Evolutionary conservation across 2,113 vertebrate species (phyloP).

Genomic region (Toxotes chatareus): DNA sequence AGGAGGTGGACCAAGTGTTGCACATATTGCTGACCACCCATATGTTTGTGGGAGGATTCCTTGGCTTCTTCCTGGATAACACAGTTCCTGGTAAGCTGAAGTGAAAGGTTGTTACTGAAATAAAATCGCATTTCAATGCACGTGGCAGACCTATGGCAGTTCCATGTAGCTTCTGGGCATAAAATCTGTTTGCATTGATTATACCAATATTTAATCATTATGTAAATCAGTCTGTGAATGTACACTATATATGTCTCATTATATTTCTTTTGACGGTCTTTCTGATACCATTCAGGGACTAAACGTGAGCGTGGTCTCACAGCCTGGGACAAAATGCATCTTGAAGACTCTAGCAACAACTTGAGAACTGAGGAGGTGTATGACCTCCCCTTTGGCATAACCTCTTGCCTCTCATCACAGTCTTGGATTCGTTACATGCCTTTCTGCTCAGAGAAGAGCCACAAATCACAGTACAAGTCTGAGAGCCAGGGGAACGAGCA

Average conservation of each 20-base stretch:
- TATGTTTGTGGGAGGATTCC: slow-evolving; percentile 94
- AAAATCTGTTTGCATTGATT: too few relatives aligned
- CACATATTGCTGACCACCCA: slow-evolving; percentile 91
- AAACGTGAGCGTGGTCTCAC: slow-evolving; percentile 86
- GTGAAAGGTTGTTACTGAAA: neutral
- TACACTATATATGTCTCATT: neutral
- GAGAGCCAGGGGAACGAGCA: neutral
- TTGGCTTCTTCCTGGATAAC: slow-evolving; percentile 94
- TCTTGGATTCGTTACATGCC: slow-evolving; percentile 84
- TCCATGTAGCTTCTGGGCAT: neutral
- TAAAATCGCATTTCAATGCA: neutral
- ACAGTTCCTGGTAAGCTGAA: slow-evolving; percentile 90
- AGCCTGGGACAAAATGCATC: slow-evolving; percentile 69
- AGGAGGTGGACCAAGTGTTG: slow-evolving; percentile 91
- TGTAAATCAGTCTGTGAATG: neutral
- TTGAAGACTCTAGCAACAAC: slow-evolving; percentile 8
- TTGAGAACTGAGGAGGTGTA: slow-evolving; percentile 79
- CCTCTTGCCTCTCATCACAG: slow-evolving; percentile 72
- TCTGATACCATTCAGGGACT: slow-evolving; percentile 77
- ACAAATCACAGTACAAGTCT: neutral
- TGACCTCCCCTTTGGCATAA: slow-evolving; percentile 86
- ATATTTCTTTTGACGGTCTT: neutral
- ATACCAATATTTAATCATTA: neutral
- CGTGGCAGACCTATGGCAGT: neutral
- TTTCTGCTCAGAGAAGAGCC: slow-evolving; percentile 78